phyloP scores from a whole-genome alignment of 1,140 invertebrate species.

The Pentalonia nigronervosa region DNA sequence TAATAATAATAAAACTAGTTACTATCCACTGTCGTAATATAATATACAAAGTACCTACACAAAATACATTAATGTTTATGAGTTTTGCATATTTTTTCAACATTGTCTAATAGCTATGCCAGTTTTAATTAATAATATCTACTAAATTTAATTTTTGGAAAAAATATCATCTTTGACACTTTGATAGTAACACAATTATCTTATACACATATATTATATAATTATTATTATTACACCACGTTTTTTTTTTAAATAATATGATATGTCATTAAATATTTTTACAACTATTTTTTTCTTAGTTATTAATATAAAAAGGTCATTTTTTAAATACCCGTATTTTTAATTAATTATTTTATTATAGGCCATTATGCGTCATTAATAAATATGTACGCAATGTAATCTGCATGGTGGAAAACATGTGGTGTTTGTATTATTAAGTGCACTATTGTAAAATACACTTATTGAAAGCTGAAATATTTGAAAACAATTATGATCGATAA shows the following conservation, averaged over 20 bases:
- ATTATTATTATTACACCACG: background rate
- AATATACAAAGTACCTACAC: background rate
- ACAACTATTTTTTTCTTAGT: background rate
- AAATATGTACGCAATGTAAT: background rate
- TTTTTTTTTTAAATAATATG: background rate
- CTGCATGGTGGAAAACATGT: background rate
- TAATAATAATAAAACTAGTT: background rate
- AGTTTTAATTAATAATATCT: background rate
- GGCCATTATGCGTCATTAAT: background rate
- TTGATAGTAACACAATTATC: background rate
- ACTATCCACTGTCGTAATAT: background rate
- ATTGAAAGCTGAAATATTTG: background rate
- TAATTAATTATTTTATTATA: background rate
- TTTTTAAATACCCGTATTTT: background rate
- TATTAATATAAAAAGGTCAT: background rate
- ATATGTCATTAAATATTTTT: background rate
- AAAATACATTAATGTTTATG: background rate
- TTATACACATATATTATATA: background rate
- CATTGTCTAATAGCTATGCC: background rate
- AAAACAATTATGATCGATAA: background rate
- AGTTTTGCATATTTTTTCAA: background rate
- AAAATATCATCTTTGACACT: background rate
- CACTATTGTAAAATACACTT: background rate
- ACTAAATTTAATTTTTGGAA: background rate
- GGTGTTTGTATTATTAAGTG: background rate